Evolutionary conservation across 1,140 invertebrate genomes (phyloP).

Genomic region (Magallana angulata): DNA sequence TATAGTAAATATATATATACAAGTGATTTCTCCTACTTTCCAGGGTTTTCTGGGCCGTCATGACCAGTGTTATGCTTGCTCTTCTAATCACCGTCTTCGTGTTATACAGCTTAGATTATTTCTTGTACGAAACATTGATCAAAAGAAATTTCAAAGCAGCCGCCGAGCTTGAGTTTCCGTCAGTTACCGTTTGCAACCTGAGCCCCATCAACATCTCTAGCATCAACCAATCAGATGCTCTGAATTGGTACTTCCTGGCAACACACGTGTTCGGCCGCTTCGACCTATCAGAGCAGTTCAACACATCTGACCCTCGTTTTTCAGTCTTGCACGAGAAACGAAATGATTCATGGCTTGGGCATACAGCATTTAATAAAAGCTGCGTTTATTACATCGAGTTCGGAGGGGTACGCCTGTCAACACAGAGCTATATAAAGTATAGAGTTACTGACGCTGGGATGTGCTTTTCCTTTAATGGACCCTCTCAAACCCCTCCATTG

Average conservation of each 20-base stretch:
- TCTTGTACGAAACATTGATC: constrained; percentile 7
- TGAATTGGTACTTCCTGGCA: not conserved
- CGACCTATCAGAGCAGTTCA: not conserved
- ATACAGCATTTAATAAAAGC: not conserved
- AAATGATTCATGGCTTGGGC: not conserved
- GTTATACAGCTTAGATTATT: not conserved
- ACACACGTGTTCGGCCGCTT: not conserved
- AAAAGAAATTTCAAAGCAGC: not conserved
- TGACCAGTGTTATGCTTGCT: not conserved
- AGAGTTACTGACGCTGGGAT: not conserved
- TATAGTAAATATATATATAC: not conserved
- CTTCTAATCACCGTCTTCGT: not conserved
- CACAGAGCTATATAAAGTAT: not conserved
- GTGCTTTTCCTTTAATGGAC: not conserved
- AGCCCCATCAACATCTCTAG: not conserved
- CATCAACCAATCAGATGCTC: not conserved
- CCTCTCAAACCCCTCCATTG: not conserved
- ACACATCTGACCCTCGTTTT: not conserved
- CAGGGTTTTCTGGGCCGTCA: not conserved
- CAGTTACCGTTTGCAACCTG: not conserved
- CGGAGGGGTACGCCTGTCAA: not conserved
- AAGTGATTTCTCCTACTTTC: not conserved
- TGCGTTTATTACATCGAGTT: not conserved
- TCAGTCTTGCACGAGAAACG: not conserved
- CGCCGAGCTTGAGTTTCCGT: not conserved